phyloP scores from a whole-genome alignment of 2,113 vertebrate species.

The Ardeotis arabs region DNA sequence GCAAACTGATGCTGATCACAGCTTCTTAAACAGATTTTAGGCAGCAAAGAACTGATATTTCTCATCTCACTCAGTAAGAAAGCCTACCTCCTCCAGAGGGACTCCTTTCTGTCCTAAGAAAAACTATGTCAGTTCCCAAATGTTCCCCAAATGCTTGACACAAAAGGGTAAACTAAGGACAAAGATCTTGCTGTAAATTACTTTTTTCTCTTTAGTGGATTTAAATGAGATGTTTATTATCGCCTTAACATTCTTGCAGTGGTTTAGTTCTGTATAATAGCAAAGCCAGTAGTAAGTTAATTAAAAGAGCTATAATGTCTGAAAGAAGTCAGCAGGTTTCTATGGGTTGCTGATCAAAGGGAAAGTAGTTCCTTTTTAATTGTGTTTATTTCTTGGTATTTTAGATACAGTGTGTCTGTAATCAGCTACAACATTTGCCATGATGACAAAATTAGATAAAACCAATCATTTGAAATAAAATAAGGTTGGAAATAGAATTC shows the following conservation, averaged over 20 bases:
- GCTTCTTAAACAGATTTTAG: neutral
- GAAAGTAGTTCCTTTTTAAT: slow-evolving; percentile 56
- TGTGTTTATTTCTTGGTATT: slow-evolving; percentile 28
- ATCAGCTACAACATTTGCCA: neutral
- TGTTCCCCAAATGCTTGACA: slow-evolving; percentile 25
- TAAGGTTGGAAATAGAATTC: slow-evolving; percentile 20
- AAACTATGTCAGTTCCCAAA: slow-evolving; percentile 53
- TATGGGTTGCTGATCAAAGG: slow-evolving; percentile 61
- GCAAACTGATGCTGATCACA: neutral
- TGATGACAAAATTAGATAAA: slow-evolving; percentile 43
- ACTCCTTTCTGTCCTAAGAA: slow-evolving; percentile 7
- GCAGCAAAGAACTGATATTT: neutral
- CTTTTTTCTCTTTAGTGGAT: slow-evolving; percentile 50
- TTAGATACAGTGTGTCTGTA: slow-evolving; percentile 27
- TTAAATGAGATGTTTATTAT: slow-evolving; percentile 66
- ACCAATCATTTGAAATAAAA: neutral
- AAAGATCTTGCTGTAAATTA: slow-evolving; percentile 32
- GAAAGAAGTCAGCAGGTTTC: slow-evolving; percentile 72
- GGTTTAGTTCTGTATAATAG: slow-evolving; percentile 65
- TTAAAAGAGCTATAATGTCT: slow-evolving; percentile 71
- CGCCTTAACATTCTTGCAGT: slow-evolving; percentile 51
- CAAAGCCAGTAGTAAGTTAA: slow-evolving; percentile 73
- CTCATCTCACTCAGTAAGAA: neutral
- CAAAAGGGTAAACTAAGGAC: slow-evolving; percentile 54
- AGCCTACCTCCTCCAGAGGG: neutral